These are phyloP conservation scores for Diadophis punctatus DNA, from an alignment of 2,113 vertebrate genomes.

Conservation along the genomic window DNA sequence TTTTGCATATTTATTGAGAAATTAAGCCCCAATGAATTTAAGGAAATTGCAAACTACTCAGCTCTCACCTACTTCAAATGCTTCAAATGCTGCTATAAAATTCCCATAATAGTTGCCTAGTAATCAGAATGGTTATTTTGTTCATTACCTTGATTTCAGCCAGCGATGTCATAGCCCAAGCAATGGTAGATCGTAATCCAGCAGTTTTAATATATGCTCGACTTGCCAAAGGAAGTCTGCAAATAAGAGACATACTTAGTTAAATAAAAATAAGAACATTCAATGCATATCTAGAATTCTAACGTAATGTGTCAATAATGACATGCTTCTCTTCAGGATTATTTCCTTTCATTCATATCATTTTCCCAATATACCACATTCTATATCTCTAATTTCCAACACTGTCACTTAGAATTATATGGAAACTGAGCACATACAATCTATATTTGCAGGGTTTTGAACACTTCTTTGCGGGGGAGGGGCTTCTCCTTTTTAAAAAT, in stretches of 20 bases:
- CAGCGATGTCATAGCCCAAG: conserved; percentile 87
- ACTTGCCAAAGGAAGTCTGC: conserved; percentile 81
- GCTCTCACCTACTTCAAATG: neutral
- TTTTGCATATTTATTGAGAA: neutral
- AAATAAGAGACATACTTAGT: neutral
- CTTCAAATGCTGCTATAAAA: neutral
- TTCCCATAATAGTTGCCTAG: neutral
- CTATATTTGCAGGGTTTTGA: neutral
- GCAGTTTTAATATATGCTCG: conserved; percentile 80
- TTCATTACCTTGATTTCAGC: conserved; percentile 80
- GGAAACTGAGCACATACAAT: neutral
- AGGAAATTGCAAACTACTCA: neutral
- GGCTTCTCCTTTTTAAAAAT: neutral
- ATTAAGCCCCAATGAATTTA: neutral
- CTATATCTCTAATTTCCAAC: neutral
- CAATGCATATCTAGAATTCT: neutral
- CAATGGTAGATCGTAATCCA: conserved; percentile 85
- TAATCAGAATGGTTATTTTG: neutral
- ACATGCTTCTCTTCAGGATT: neutral
- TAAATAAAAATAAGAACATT: neutral
- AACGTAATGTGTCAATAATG: neutral
- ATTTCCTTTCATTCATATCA: neutral
- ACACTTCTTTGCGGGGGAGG: neutral
- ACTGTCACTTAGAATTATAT: neutral
- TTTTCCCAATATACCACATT: neutral